These are phyloP conservation scores for Columbina picui DNA, from an alignment of 2,113 vertebrate species.

Conservation along the genomic window DNA sequence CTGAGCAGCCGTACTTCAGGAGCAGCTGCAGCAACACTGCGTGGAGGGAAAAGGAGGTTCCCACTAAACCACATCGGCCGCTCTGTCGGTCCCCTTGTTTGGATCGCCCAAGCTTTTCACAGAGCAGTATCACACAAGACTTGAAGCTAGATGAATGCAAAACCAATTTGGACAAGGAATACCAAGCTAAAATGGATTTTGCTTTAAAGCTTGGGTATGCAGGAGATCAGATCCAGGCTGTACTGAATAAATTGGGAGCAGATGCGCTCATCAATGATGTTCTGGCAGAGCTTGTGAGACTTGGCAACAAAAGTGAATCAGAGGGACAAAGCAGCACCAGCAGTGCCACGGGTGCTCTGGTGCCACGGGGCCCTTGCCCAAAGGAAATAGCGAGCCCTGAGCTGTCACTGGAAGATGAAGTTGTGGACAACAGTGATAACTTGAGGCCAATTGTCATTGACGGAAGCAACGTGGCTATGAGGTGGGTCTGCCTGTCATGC, in stretches of 20 bases:
- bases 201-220: conserved; percentile 96
- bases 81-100: conserved; percentile 95
- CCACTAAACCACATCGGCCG: conserved; percentile 90
- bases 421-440: conserved; percentile 89
- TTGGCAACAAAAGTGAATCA: conserved; percentile 92
- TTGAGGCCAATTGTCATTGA: conserved; percentile 95
- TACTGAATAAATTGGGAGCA: conserved; percentile 91
- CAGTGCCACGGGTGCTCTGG: conserved; percentile 50
- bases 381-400: conserved; percentile 90
- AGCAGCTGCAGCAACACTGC: conserved; percentile 48
- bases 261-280: conserved; percentile 95
- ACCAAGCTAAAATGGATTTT: conserved; percentile 97
- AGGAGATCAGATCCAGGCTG: conserved; percentile 93
- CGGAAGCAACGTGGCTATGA: conserved; percentile 98
- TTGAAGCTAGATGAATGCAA: conserved; percentile 77
- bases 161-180: conserved; percentile 83
- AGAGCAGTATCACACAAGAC: conserved; percentile 91
- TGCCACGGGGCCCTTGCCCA: conserved; percentile 78
- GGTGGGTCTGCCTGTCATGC: conserved; percentile 75
- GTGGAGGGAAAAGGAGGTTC: conserved; percentile 80
- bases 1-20: conserved; percentile 77
- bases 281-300: conserved; percentile 93
- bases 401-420: conserved; percentile 90
- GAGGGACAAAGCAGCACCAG: conserved; percentile 81
- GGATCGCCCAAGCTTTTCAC: conserved; percentile 94